Conservation (phyloP, 2,888 invertebrate genomes). For the Lepidocyrtinus sp. region DNA sequence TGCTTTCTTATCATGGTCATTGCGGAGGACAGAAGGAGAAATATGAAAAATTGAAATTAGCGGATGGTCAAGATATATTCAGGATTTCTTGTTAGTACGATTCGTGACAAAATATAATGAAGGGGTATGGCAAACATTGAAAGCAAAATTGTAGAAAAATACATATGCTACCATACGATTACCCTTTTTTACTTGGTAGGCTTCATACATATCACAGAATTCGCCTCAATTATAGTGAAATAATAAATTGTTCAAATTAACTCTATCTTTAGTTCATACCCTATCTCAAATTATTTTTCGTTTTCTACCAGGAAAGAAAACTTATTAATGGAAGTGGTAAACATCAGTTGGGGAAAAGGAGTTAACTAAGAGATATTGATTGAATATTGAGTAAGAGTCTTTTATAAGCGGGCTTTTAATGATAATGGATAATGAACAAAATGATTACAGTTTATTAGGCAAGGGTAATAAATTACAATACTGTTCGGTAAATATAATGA, state of each 20-base stretch:
- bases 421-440: neutral
- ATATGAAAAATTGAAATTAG: neutral
- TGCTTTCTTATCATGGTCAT: conserved; percentile 28
- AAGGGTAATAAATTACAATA: neutral
- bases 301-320: neutral
- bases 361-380: neutral
- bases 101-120: neutral
- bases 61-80: neutral
- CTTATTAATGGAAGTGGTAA: neutral
- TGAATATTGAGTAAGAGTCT: neutral
- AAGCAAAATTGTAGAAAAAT: no score
- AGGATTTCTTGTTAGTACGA: neutral
- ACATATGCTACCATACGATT: no score
- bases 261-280: neutral
- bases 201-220: neutral
- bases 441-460: neutral
- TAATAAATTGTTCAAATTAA: neutral
- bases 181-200: no score
- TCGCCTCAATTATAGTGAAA: neutral
- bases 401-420: no score
- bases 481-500: neutral
- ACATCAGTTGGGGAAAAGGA: neutral
- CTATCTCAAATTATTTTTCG: neutral
- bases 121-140: no score
- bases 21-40: conserved; percentile 30